Conservation (phyloP, 2,888 invertebrate species). For the Agonopterix heracliana region DNA sequence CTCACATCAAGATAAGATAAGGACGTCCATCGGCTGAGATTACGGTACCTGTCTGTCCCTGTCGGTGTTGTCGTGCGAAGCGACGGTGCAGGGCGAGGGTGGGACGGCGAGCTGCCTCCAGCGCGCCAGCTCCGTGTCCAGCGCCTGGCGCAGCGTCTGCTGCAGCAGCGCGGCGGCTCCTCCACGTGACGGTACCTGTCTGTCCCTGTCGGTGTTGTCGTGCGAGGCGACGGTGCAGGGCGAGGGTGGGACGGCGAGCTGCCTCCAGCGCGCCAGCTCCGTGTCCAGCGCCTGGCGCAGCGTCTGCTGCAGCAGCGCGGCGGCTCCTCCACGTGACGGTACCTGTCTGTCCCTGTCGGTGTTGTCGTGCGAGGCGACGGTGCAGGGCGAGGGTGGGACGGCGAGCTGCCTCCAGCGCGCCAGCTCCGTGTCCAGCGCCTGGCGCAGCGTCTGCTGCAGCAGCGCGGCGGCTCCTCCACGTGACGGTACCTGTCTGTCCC, state of each 20-base stretch:
- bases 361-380: conserved; percentile 60
- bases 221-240: conserved; percentile 39
- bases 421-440: conserved; percentile 61
- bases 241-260: too few relatives aligned
- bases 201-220: conserved; percentile 30
- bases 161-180: too few relatives aligned
- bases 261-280: conserved; percentile 62
- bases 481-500: conserved; percentile 60
- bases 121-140: conserved; percentile 62
- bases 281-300: conserved; percentile 59
- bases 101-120: conserved; percentile 67
- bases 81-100: conserved; percentile 41
- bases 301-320: conserved; percentile 33
- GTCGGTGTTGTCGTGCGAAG: conserved; percentile 24
- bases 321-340: too few relatives aligned
- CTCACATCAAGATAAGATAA: too few relatives aligned
- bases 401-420: too few relatives aligned
- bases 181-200: too few relatives aligned
- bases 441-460: conserved; percentile 40
- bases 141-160: conserved; percentile 44
- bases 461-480: conserved; percentile 18
- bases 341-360: conserved; percentile 57
- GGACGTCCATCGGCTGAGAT: too few relatives aligned
- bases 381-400: too few relatives aligned
- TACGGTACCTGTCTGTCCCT: conserved; percentile 58